Percentiles rank a stretch among this genome's conserved stretches.
Evolutionary conservation across 2,113 vertebrate genomes (phyloP).

Genomic region (Hystrix cristata): DNA sequence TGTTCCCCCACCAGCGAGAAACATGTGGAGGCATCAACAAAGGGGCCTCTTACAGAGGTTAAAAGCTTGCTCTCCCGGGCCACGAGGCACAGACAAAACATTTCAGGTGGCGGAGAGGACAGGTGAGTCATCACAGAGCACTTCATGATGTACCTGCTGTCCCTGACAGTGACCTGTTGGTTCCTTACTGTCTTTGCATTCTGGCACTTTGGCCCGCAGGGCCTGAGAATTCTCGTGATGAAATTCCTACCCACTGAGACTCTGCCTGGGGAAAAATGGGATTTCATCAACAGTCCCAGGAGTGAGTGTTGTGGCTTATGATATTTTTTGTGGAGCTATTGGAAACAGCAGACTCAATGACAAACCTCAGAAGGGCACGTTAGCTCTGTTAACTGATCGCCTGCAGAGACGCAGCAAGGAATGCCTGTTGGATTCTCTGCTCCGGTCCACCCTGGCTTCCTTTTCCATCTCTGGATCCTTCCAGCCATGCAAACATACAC

Average conservation of each 20-base stretch:
- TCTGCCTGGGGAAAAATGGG: neutral
- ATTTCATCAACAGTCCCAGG: neutral
- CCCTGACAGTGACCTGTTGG: neutral
- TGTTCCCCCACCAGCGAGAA: neutral
- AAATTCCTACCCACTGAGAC: neutral
- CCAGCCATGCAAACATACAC: slow-evolving; percentile 89
- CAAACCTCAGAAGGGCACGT: slow-evolving; percentile 71
- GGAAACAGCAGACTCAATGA: slow-evolving; percentile 82
- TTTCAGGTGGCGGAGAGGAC: neutral
- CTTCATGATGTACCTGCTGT: neutral
- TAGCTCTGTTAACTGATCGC: slow-evolving; percentile 79
- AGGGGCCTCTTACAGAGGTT: neutral
- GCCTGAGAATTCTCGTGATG: neutral
- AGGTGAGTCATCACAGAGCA: neutral
- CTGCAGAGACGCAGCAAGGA: slow-evolving; percentile 81
- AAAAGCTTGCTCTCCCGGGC: neutral
- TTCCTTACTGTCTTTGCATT: neutral
- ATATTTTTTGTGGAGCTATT: neutral
- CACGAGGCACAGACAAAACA: neutral
- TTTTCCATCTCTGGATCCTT: slow-evolving; percentile 87
- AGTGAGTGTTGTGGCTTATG: slow-evolving; percentile 2
- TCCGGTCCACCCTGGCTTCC: slow-evolving; percentile 85
- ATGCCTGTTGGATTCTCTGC: slow-evolving; percentile 84
- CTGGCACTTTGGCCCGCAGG: neutral
- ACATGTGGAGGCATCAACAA: neutral